These are phyloP conservation scores for Mus spicilegus DNA, from an alignment of 2,113 vertebrate species.

Conservation along the genomic window DNA sequence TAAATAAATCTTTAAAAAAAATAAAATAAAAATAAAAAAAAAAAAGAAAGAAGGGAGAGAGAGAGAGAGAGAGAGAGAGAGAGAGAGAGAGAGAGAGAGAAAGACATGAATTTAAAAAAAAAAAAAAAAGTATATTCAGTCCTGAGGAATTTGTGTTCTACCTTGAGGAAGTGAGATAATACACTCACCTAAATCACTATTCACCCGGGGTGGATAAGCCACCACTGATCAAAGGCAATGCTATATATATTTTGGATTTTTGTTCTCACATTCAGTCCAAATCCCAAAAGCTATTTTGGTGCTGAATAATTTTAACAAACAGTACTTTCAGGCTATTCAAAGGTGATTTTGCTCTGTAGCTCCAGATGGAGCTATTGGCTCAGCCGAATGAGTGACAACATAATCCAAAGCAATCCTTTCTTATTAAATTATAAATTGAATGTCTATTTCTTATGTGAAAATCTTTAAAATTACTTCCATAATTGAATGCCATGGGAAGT, in stretches of 20 bases:
- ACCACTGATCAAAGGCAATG: constrained; percentile 11
- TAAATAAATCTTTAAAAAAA: no score
- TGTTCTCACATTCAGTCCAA: constrained; percentile 30
- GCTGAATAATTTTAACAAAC: constrained; percentile 35
- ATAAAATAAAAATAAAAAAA: no score
- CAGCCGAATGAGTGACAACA: neutral
- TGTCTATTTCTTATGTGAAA: neutral
- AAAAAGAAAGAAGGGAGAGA: no score
- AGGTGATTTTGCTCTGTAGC: constrained; percentile 29
- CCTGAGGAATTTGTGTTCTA: constrained; percentile 36
- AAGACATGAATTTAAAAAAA: no score
- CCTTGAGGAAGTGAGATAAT: neutral
- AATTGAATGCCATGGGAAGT: neutral
- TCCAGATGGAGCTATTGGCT: constrained; percentile 33
- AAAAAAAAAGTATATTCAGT: neutral
- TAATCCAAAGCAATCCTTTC: neutral
- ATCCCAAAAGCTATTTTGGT: constrained; percentile 11
- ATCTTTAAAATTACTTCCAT: neutral
- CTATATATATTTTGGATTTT: constrained; percentile 32
- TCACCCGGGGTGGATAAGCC: neutral
- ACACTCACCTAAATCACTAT: neutral
- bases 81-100: no score
- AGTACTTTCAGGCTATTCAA: constrained; percentile 22
- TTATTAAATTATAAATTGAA: neutral
- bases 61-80: no score